Evolutionary conservation across 2,888 invertebrate species (phyloP).

Genomic region (Chrysotoxum bicinctum): DNA sequence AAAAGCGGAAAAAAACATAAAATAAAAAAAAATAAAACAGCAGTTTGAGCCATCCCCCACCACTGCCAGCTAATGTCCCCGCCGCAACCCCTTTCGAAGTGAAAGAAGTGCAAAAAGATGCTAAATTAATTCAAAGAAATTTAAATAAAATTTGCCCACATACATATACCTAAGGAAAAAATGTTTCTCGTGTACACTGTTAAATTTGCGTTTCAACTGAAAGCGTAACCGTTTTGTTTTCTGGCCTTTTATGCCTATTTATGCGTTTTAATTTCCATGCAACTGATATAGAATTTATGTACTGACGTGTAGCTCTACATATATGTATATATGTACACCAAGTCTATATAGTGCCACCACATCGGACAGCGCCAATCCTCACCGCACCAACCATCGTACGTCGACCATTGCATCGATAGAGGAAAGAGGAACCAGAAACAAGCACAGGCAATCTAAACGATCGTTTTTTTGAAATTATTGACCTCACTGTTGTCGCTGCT

Average conservation of each 20-base stretch:
- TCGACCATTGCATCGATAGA: neutral
- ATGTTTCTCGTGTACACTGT: conserved; percentile 51
- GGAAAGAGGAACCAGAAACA: conserved; percentile 31
- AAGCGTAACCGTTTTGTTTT: conserved; percentile 55
- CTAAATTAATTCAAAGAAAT: conserved; percentile 67
- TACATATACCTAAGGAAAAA: too few relatives aligned
- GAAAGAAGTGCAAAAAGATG: conserved; percentile 66
- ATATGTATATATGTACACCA: neutral
- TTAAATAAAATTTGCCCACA: conserved; percentile 26
- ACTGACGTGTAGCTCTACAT: conserved; percentile 45
- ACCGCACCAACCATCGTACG: neutral
- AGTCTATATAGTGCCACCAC: conserved; percentile 24
- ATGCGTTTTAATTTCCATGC: conserved; percentile 36
- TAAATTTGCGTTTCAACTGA: conserved; percentile 11
- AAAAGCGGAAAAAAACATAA: conserved; percentile 44
- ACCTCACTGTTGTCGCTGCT: conserved; percentile 72
- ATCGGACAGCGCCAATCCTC: conserved; percentile 32
- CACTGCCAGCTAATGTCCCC: neutral
- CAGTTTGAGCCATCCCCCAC: neutral
- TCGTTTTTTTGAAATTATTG: conserved; percentile 74
- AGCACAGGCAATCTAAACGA: conserved; percentile 53
- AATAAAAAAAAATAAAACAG: conserved; percentile 18
- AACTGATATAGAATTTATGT: conserved; percentile 52
- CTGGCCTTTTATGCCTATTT: conserved; percentile 11
- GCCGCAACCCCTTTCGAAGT: conserved; percentile 33